These are phyloP conservation scores for Damaliscus lunatus DNA, from an alignment of 2,113 vertebrate species.

Conservation along the genomic window DNA sequence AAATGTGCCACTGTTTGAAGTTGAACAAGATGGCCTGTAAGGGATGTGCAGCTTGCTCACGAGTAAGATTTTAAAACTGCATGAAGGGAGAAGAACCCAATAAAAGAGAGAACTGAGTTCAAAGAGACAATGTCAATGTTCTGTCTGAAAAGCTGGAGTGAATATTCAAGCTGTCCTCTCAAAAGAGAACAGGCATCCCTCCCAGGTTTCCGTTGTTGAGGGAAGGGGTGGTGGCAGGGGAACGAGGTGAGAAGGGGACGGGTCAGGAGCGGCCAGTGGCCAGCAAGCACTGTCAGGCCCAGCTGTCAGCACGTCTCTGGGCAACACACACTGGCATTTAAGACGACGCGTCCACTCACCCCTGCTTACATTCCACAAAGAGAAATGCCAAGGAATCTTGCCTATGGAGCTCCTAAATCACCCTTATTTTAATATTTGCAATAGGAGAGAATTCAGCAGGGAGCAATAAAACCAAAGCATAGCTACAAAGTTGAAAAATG, in stretches of 20 bases:
- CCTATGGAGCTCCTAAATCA: neutral
- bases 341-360: neutral
- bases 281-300: constrained; percentile 42
- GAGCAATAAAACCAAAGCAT: neutral
- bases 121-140: neutral
- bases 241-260: neutral
- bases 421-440: constrained; percentile 16
- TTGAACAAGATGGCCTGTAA: neutral
- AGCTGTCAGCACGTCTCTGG: constrained; percentile 40
- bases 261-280: neutral
- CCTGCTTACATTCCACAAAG: neutral
- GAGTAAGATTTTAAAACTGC: neutral
- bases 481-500: neutral
- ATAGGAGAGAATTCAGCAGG: neutral
- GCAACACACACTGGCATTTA: constrained; percentile 53
- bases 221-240: neutral
- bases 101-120: neutral
- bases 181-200: neutral
- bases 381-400: neutral
- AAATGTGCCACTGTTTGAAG: neutral
- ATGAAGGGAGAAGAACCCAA: neutral
- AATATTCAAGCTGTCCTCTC: neutral
- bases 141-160: neutral
- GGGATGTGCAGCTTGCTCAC: neutral
- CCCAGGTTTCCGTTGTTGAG: neutral